Evolutionary conservation across 2,113 vertebrate genomes (phyloP), one percentile per base, ranked within the genome.

Genomic region (Cichladusa arquata): DNA sequence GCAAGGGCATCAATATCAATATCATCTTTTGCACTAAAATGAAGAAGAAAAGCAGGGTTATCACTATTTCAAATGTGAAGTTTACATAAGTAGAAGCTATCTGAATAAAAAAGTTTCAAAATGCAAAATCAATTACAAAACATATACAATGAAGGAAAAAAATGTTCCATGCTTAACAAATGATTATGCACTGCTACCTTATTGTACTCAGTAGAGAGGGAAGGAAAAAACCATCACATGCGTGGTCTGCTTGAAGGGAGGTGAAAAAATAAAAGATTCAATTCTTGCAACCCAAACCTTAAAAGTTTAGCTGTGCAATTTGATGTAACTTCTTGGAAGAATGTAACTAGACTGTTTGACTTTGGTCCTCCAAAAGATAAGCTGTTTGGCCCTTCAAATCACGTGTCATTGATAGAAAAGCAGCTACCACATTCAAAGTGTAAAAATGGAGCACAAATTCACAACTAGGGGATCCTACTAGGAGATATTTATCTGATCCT

Each of bases 1-100:
- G 99, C 99, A 96, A 99, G 98, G 88, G 99, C 99, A 77, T 99
- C 99, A 38, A 99, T 98, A 97, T 99, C 99, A 76, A 98, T 97
- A 85, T 98, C 98, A 89, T 99, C 99, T 98, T 99, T 99, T 97
- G 98, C 95, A 96, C 99, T 99, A 90, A 56, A 93, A 96, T 34
- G 11, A 86, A 92, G 88, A 95, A 81, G 88, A 50, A 91, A 81
- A 67, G 60, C 26, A 81, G 12, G 13, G 60, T 96, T 93, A 95
- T 36, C 76, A 54, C 29, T 71, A 78, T 29, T 20, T 57, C 84
- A 94, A 76, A 77, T 0, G 0, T 73, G 24, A 33, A 23, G 16
- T 50, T 76, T 20, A 85, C 2, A 0, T 12, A 95, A 79, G n/a
- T 16, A 88, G 38, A 65, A 86, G 12, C 11, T 47, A 88, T 16